Base-by-base conservation (phyloP, 2,113 vertebrate species). In the Jaculus jaculus region DNA sequence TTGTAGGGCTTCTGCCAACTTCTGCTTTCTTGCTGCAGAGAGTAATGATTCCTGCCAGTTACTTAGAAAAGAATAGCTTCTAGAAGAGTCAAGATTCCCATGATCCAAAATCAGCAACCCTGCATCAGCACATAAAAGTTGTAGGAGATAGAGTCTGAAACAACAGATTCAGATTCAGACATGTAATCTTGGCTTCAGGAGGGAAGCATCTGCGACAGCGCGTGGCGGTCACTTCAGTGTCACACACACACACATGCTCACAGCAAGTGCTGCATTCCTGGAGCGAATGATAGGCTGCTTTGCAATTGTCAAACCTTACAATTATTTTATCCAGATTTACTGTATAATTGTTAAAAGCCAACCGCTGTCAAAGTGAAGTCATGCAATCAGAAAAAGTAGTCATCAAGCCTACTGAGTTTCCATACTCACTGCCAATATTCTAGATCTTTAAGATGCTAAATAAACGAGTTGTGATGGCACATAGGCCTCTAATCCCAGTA, bases 1-100 rank as follows among this genome's bases (percentile, higher is more conserved):
- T 90, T 65, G 39, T 80, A 94, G 86, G 78, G 69, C 8, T 96
- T 84, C 96, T 96, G 96, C 92, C 92, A 95, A 91, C 66, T 97
- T 94, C 72, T 96, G 54, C 78, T 95, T 95, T 91, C 92, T 93
- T 95, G 94, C 93, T 93, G 95, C 66, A 83, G 65, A 96, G 95
- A 96, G 65, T 96, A 97, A 96, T 92, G 92, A 97, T 89, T 96
- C 82, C 94, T 94, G 96, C 92, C 96, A 97, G 94, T 97, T 96
- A 96, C 90, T 92, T 60, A 93, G 85, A 94, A 94, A 97, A 96
- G 78, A 91, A 84, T 17, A 96, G 90, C 90, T 93, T 96, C 85
- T 87, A 92, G 81, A 95, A 95, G 16, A 94, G 93, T 79, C 81
- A 93, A 93, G 92, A 90, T 86, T n/a, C 1, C 34, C 37, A 47